Percentiles rank a stretch among this genome's conserved stretches.
These are phyloP conservation scores for Chloropsis hardwickii DNA, from an alignment of 2,113 vertebrate genomes.

Conservation along the genomic window DNA sequence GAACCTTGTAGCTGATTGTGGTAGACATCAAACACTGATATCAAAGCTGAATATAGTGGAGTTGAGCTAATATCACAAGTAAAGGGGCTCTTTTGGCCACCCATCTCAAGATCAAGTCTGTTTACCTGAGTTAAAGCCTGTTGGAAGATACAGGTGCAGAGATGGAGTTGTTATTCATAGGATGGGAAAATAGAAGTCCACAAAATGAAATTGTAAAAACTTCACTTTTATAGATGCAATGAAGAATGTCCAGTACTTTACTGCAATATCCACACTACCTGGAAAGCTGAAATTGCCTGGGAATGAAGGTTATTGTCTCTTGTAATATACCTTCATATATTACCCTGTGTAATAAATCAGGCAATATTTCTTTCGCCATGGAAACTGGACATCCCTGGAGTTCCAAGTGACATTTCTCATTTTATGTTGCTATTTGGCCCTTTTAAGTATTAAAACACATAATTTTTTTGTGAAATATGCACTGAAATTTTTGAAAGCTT, in stretches of 20 bases:
- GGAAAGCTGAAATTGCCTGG: constrained; percentile 63
- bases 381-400: constrained; percentile 60
- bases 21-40: background rate
- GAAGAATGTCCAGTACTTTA: constrained; percentile 64
- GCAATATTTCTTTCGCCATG: constrained; percentile 54
- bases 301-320: constrained; percentile 68
- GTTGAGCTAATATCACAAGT: background rate
- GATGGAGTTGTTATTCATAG: constrained; percentile 28
- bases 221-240: constrained; percentile 61
- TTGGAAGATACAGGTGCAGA: background rate
- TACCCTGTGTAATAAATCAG: constrained; percentile 63
- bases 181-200: constrained; percentile 31
- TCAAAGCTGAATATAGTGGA: background rate
- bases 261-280: constrained; percentile 60
- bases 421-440: constrained; percentile 49
- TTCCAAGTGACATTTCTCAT: constrained; percentile 66
- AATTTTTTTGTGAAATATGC: constrained; percentile 30
- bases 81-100: background rate
- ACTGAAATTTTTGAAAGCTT: background rate
- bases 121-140: background rate
- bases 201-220: constrained; percentile 63
- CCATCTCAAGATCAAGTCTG: background rate
- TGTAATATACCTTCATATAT: constrained; percentile 54
- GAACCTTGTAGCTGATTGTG: background rate
- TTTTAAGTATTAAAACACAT: constrained; percentile 53